phyloP scores from a whole-genome alignment of 2,797 vertebrate species.

The Poeciliopsis turneri region DNA sequence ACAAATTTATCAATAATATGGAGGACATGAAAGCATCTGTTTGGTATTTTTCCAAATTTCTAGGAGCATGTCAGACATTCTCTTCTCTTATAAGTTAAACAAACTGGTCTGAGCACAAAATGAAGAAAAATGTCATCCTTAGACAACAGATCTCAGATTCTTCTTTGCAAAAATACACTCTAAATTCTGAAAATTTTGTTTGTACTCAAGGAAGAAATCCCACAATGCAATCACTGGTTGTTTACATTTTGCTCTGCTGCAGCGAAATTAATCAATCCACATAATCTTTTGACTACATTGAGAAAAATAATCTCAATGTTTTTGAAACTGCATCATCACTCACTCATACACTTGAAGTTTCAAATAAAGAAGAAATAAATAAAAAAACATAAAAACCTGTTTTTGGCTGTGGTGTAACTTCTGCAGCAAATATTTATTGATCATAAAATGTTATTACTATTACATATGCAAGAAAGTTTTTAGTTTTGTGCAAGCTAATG shows the following conservation, averaged over 20 bases:
- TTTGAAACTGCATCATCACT: background rate
- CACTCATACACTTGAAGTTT: background rate
- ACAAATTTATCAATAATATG: background rate
- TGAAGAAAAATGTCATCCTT: background rate
- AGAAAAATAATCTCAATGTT: background rate
- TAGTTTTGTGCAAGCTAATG: background rate
- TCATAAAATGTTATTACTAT: conserved; percentile 4
- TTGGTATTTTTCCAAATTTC: no score
- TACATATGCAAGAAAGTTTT: conserved; percentile 1
- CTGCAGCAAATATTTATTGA: background rate
- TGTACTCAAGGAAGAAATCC: conserved; percentile 1
- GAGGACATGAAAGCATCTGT: background rate
- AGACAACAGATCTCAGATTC: background rate
- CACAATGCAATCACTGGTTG: conserved; percentile 2
- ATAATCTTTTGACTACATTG: background rate
- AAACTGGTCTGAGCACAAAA: background rate
- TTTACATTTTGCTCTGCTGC: conserved; percentile 15
- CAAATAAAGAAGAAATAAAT: background rate
- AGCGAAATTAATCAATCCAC: background rate
- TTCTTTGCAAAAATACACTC: background rate
- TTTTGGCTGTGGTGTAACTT: background rate
- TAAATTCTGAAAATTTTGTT: background rate
- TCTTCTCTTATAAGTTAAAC: background rate
- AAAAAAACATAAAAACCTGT: no score
- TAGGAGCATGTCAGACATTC: background rate